Conservation (phyloP, 1,140 invertebrate species). For the Cyrtorhinus lividipennis region DNA sequence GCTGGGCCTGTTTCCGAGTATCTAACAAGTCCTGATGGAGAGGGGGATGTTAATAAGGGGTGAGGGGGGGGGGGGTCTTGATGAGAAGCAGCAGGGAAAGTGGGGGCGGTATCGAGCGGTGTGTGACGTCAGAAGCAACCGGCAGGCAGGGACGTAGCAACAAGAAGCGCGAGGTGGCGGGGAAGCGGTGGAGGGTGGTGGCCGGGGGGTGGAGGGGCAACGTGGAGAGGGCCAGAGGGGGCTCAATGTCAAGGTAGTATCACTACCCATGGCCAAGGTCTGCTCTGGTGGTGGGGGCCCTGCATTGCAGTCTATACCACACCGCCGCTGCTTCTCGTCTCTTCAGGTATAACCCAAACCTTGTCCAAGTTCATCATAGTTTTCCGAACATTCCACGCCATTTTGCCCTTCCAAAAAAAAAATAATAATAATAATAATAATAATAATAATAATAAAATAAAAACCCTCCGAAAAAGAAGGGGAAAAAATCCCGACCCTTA, state of each 20-base stretch:
- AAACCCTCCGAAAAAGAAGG: no score
- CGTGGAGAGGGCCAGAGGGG: neutral
- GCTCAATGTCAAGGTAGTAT: constrained; percentile 8
- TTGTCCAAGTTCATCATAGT: neutral
- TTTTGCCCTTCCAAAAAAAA: neutral
- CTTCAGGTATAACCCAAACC: constrained; percentile 2
- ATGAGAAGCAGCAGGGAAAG: neutral
- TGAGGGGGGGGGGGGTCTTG: neutral
- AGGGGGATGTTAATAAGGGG: neutral
- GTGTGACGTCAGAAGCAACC: neutral
- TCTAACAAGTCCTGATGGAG: no score
- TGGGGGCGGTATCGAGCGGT: constrained; percentile 9
- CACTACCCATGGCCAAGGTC: constrained; percentile 7
- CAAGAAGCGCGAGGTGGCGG: neutral
- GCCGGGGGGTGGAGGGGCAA: neutral
- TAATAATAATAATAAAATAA: no score
- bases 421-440: no score
- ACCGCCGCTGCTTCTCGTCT: constrained; percentile 2
- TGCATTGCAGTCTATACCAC: constrained; percentile 2
- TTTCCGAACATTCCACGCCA: neutral
- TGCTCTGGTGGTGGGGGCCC: neutral
- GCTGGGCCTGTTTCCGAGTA: no score
- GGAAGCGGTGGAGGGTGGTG: neutral
- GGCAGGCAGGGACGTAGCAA: neutral
- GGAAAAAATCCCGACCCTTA: neutral